Evolutionary conservation across 2,113 vertebrate species (phyloP), one percentile per base, ranked within the genome.

Genomic region (Poecile atricapillus): DNA sequence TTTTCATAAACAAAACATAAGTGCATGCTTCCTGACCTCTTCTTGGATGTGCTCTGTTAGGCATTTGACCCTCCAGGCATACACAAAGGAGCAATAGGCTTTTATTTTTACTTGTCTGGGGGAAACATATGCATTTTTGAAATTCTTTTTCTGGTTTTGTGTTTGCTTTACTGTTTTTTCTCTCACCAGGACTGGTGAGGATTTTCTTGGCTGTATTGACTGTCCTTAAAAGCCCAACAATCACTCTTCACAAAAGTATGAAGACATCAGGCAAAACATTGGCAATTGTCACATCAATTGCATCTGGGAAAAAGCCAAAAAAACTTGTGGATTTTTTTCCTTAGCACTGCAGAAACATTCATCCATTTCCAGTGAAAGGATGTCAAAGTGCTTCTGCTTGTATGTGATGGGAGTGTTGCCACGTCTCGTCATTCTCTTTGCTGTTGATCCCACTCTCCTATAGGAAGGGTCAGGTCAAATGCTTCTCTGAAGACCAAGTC

Each of bases 281-380:
- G 80, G 52, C 79, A 83, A 21, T 80, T 92, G 59, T 83, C 83
- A 56, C 60, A 15, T 80, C 90, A 74, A 13, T 56, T 89, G 64
- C 76, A 46, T 89, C 90, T 94, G 79, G 64, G 65, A 78, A 89
- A 92, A 89, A 81, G 75, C 43, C 68, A 90, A 44, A 81, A 79
- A 73, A 85, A 31, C 11, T 23, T 71, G 19, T 22, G 59, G 18
- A 13, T 5, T 46, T 74, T 93, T 79, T 86, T 77, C 92, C 81
- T 77, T 84, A 94, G 75, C 56, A 23, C 44, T 83, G 13, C 78
- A 78, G 93, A 95, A 95, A 94, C 89, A 90, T 90, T 92, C 87
- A 82, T 96, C 94, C 94, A 37, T 95, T 87, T 95, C 78, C 70
- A 94, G 70, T 53, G 88, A 83, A 90, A 94, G 85, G 41, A 64